A percentile compares a stretch with the other conserved stretches of the same genome.
These are phyloP conservation scores for Diorhabda elongata DNA, from an alignment of 1,140 invertebrate genomes.

Conservation along the genomic window DNA sequence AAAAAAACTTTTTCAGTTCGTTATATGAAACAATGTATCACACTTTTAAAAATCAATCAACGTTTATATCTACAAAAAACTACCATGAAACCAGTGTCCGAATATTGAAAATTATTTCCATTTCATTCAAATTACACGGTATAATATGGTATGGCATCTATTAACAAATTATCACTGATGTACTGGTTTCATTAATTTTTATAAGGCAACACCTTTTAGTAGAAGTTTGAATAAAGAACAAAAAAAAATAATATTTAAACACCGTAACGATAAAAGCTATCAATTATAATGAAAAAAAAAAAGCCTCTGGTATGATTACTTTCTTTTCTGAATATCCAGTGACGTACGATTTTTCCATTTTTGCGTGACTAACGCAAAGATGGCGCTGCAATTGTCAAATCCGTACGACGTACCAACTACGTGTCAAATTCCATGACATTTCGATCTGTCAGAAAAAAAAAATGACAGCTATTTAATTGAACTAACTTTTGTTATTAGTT, in stretches of 20 bases:
- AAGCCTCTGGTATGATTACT: background rate
- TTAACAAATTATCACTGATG: conserved; percentile 3
- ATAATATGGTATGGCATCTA: conserved; percentile 2
- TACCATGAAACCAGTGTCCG: background rate
- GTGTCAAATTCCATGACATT: too few species aligned
- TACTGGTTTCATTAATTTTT: conserved; percentile 3
- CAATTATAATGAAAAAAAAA: background rate
- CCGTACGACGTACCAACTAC: too few species aligned
- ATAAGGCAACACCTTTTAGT: background rate
- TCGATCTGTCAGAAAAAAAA: too few species aligned
- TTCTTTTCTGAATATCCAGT: background rate
- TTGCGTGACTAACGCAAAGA: too few species aligned
- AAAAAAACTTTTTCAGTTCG: too few species aligned
- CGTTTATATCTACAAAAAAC: background rate
- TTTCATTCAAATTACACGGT: conserved; percentile 2
- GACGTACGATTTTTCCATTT: background rate
- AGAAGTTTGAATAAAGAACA: background rate
- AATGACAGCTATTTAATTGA: too few species aligned
- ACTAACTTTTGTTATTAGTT: too few species aligned
- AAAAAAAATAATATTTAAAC: conserved; percentile 3
- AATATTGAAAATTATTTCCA: conserved; percentile 3
- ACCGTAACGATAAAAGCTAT: conserved; percentile 2
- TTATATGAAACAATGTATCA: too few species aligned
- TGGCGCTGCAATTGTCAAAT: too few species aligned
- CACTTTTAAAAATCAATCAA: too few species aligned